These are phyloP conservation scores for Stegodyphus dumicola DNA, from an alignment of 1,140 invertebrate species.

Conservation along the genomic window DNA sequence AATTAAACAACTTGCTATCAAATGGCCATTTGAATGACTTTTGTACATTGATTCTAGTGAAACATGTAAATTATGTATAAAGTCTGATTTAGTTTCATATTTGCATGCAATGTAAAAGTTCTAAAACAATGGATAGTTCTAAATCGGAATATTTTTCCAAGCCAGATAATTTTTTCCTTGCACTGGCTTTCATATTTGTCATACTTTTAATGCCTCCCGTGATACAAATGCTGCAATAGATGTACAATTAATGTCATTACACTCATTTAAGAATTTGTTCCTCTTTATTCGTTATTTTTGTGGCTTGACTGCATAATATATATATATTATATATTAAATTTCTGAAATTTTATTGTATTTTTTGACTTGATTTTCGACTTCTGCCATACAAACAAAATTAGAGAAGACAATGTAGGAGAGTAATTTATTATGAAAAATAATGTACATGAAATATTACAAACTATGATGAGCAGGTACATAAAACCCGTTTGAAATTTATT, in stretches of 20 bases:
- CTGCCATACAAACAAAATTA: not conserved
- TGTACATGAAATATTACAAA: too few species aligned
- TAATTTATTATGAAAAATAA: too few species aligned
- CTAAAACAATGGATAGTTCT: conserved; percentile 22
- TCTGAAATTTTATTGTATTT: conserved; percentile 58
- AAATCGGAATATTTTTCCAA: conserved; percentile 57
- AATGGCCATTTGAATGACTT: too few species aligned
- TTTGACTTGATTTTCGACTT: not conserved
- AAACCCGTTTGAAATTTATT: too few species aligned
- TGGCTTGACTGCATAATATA: conserved; percentile 60
- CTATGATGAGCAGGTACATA: too few species aligned
- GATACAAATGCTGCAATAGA: conserved; percentile 51
- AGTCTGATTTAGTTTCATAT: too few species aligned
- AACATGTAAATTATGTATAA: too few species aligned
- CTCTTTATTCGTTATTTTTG: conserved; percentile 57
- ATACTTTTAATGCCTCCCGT: conserved; percentile 51
- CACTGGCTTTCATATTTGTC: conserved; percentile 50
- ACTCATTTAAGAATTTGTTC: conserved; percentile 49
- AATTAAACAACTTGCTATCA: too few species aligned
- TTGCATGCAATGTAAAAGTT: not conserved
- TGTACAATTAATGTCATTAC: conserved; percentile 46
- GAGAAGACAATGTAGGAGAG: too few species aligned
- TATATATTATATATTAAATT: conserved; percentile 61
- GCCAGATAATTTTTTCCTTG: conserved; percentile 37
- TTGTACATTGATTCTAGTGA: too few species aligned